A percentile compares a stretch with the other conserved stretches of the same genome.
Conservation (phyloP, 2,888 invertebrate genomes). For the Heteromurus nitidus region DNA sequence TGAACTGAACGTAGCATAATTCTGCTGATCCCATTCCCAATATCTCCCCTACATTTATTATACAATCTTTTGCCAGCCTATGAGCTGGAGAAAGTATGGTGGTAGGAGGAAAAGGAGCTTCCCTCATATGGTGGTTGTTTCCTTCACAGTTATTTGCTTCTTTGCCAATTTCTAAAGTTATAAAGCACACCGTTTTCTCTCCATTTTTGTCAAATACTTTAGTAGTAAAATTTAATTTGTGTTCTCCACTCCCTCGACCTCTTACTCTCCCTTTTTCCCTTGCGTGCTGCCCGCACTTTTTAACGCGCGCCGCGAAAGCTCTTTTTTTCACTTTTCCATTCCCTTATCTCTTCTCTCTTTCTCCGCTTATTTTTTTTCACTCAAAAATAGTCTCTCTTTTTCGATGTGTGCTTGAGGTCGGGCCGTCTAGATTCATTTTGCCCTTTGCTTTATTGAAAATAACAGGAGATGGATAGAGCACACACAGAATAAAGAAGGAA, state of each 20-base stretch:
- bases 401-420: conserved; percentile 47
- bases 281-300: conserved; percentile 28
- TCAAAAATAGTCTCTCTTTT: neutral
- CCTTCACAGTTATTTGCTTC: conserved; percentile 46
- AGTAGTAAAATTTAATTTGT: conserved; percentile 65
- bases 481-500: neutral
- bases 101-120: neutral
- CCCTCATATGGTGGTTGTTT: conserved; percentile 9
- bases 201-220: conserved; percentile 66
- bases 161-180: conserved; percentile 62
- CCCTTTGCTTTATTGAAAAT: conserved; percentile 50
- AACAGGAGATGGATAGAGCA: conserved; percentile 51
- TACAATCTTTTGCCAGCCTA: conserved; percentile 24
- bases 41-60: conserved; percentile 23
- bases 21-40: conserved; percentile 40
- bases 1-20: conserved; percentile 25
- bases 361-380: neutral
- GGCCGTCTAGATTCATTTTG: conserved; percentile 47
- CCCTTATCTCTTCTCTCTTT: conserved; percentile 12
- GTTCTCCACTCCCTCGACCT: conserved; percentile 60
- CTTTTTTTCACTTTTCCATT: conserved; percentile 52
- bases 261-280: conserved; percentile 17
- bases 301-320: too few relatives aligned
- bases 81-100: neutral
- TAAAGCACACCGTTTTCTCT: conserved; percentile 63